A percentile compares a stretch with the other conserved stretches of the same genome.
Evolutionary conservation across 2,888 invertebrate genomes (phyloP).

Genomic region (Bembecia ichneumoniformis): DNA sequence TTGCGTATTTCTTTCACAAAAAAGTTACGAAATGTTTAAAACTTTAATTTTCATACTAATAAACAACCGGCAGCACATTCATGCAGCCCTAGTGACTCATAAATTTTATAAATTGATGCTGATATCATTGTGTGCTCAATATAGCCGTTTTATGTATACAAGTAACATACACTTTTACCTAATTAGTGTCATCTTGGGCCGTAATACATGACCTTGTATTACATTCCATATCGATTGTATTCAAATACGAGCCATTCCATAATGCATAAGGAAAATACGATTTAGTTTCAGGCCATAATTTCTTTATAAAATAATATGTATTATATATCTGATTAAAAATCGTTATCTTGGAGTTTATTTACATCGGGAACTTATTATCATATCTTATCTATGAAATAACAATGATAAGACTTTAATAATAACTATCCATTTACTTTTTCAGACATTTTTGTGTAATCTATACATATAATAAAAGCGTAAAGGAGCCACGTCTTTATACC

Average conservation of each 20-base stretch:
- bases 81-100: constrained; percentile 54
- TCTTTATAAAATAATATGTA: neutral
- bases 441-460: too few species aligned
- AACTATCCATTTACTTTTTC: too few species aligned
- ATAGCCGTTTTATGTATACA: constrained; percentile 30
- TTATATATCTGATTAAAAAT: too few species aligned
- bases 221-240: constrained; percentile 35
- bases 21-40: constrained; percentile 19
- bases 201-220: constrained; percentile 39
- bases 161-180: constrained; percentile 37
- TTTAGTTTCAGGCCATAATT: neutral
- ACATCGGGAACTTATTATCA: too few species aligned
- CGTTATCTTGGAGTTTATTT: too few species aligned
- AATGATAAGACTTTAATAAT: too few species aligned
- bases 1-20: neutral
- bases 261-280: neutral
- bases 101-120: constrained; percentile 58
- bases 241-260: constrained; percentile 4
- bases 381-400: too few species aligned
- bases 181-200: constrained; percentile 37
- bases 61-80: constrained; percentile 23
- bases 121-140: constrained; percentile 45
- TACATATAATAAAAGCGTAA: too few species aligned
- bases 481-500: too few species aligned
- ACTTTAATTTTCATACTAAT: constrained; percentile 18